Conservation (phyloP, 2,113 vertebrate species). For the Lophochroa leadbeateri region DNA sequence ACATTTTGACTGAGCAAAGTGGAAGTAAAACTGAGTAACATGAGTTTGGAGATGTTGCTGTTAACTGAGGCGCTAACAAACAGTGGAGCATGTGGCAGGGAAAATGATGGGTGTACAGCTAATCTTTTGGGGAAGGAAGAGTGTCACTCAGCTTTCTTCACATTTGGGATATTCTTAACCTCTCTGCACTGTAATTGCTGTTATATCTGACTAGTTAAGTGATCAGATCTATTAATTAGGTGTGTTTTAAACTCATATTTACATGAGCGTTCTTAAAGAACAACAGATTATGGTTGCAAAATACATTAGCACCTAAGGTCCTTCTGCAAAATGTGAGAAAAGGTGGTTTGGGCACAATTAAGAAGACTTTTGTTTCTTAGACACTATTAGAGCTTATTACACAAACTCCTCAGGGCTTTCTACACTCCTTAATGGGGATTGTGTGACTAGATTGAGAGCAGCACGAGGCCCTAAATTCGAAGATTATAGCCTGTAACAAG, state of each 20-base stretch:
- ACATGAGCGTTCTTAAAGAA: background rate
- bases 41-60: background rate
- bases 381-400: background rate
- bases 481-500: conserved; percentile 7
- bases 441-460: background rate
- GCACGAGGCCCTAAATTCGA: background rate
- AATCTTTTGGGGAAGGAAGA: background rate
- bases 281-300: background rate
- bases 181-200: background rate
- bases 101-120: background rate
- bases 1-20: background rate
- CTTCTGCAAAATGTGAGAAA: background rate
- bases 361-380: conserved; percentile 2
- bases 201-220: background rate
- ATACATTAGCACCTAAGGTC: background rate
- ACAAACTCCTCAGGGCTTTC: background rate
- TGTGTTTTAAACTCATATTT: background rate
- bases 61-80: background rate
- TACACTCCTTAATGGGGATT: background rate
- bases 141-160: background rate
- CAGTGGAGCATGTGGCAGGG: background rate
- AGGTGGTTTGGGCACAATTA: background rate
- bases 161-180: background rate
- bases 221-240: background rate
- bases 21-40: background rate